These are phyloP conservation scores for Eretmocerus hayati DNA, from an alignment of 2,888 invertebrate species.

Conservation along the genomic window DNA sequence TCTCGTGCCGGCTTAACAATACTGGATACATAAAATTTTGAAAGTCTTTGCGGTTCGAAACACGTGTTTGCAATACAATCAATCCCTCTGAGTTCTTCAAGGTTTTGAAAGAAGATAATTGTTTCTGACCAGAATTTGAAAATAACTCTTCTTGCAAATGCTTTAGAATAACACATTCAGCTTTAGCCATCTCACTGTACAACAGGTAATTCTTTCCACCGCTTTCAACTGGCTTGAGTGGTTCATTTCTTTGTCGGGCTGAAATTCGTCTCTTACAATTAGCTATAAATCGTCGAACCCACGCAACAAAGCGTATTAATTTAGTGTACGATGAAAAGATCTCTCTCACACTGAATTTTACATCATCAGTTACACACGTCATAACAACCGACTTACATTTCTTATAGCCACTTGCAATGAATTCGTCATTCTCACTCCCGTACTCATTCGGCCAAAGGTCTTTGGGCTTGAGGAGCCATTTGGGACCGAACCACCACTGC, in stretches of 20 bases:
- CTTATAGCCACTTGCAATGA: neutral
- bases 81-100: conserved; percentile 7
- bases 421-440: neutral
- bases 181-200: neutral
- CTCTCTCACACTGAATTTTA: neutral
- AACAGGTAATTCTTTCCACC: neutral
- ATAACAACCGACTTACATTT: conserved; percentile 2
- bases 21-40: conserved; percentile 27
- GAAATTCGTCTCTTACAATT: neutral
- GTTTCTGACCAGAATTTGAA: neutral
- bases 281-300: conserved; percentile 7
- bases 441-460: neutral
- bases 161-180: neutral
- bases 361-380: neutral
- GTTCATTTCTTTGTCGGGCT: neutral
- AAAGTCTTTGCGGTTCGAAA: conserved; percentile 27
- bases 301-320: conserved; percentile 25
- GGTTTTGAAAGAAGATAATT: neutral
- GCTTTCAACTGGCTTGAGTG: neutral
- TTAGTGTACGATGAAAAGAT: conserved; percentile 7
- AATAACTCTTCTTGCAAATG: conserved; percentile 1
- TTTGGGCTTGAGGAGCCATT: conserved; percentile 27
- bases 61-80: conserved; percentile 15
- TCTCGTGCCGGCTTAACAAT: conserved; percentile 27
- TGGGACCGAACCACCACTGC: conserved; percentile 31